These are phyloP conservation scores for Dendrolimus pini DNA, from an alignment of 2,888 invertebrate species.

Conservation along the genomic window DNA sequence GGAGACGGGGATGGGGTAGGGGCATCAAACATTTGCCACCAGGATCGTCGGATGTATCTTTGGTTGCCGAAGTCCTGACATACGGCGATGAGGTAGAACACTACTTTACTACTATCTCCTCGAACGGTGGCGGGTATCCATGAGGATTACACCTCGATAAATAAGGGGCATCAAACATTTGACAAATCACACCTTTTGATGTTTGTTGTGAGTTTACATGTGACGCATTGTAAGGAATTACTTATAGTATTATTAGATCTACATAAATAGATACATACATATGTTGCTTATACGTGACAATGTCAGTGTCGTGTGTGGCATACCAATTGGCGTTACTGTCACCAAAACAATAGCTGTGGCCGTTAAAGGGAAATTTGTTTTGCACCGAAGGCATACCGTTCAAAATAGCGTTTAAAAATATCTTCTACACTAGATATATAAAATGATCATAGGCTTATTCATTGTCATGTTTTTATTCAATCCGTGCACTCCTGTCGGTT, in stretches of 20 bases:
- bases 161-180: too few species aligned
- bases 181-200: too few species aligned
- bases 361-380: conserved; percentile 16
- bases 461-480: conserved; percentile 26
- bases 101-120: too few species aligned
- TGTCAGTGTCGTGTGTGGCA: conserved; percentile 38
- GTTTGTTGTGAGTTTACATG: background rate
- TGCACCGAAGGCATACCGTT: conserved; percentile 18
- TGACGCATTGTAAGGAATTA: conserved; percentile 23
- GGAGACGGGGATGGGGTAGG: too few species aligned
- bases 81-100: too few species aligned
- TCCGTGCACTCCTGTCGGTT: conserved; percentile 19
- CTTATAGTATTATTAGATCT: conserved; percentile 25
- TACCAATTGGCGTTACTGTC: conserved; percentile 32
- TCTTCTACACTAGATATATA: conserved; percentile 13
- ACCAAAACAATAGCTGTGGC: conserved; percentile 13
- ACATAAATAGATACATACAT: conserved; percentile 28
- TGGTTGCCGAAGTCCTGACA: too few species aligned
- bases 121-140: too few species aligned
- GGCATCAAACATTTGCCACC: too few species aligned
- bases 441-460: conserved; percentile 17
- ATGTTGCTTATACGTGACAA: conserved; percentile 43
- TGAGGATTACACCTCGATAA: too few species aligned
- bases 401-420: conserved; percentile 11
- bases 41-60: too few species aligned